Conservation (phyloP, 1,140 invertebrate genomes). For the Philotrypesis tridentata region DNA sequence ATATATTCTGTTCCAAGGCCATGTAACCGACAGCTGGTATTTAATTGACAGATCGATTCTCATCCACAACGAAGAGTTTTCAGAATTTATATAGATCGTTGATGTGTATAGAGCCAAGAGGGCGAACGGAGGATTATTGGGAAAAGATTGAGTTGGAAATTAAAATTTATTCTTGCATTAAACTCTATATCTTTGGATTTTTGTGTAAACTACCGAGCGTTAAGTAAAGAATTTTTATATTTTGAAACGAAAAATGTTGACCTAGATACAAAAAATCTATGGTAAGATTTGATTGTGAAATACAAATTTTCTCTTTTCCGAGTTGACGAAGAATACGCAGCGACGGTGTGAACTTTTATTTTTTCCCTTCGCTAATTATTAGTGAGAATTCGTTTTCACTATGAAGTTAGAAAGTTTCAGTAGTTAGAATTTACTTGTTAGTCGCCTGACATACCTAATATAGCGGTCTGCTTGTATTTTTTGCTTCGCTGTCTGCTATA, state of each 20-base stretch:
- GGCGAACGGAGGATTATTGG: not conserved
- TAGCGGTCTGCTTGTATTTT: not conserved
- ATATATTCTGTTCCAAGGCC: not conserved
- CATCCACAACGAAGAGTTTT: not conserved
- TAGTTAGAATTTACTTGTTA: slow-evolving; percentile 15
- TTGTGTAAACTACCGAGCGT: not conserved
- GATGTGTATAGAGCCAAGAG: not conserved
- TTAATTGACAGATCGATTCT: not conserved
- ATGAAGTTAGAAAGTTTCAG: not conserved
- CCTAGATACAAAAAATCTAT: not conserved
- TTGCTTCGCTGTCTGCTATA: not conserved
- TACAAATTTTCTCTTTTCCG: not conserved
- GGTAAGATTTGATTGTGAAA: not conserved
- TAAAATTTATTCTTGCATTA: not conserved
- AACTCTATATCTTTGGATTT: not conserved
- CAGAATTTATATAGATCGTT: not conserved
- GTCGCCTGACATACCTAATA: slow-evolving; percentile 10
- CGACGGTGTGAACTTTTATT: not conserved
- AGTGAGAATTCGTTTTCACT: not conserved
- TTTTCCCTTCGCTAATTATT: not conserved
- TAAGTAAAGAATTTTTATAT: not conserved
- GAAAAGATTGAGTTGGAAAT: not conserved
- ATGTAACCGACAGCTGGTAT: not conserved
- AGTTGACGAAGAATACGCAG: not conserved
- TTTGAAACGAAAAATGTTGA: not conserved